Percentiles rank a stretch among this genome's conserved stretches.
Conservation (phyloP, 2,888 invertebrate species). For the Cephus sareptanus region DNA sequence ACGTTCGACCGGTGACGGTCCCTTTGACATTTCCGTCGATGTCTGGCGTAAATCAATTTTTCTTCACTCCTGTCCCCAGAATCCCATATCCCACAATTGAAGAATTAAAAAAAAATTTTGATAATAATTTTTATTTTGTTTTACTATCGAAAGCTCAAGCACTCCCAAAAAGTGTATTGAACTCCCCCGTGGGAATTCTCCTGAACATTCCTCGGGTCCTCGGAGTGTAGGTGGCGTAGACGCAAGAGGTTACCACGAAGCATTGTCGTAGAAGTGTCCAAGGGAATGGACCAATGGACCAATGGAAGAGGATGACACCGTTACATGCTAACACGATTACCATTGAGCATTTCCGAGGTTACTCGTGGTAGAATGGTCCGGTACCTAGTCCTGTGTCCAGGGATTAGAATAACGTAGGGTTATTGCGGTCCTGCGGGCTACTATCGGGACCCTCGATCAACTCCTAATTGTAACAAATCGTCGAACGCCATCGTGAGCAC, state of each 20-base stretch:
- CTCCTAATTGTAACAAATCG: constrained; percentile 54
- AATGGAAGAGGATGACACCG: constrained; percentile 39
- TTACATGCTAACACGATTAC: constrained; percentile 54
- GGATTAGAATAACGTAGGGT: constrained; percentile 47
- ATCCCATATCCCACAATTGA: background rate
- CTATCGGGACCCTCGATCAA: constrained; percentile 28
- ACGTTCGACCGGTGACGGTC: background rate
- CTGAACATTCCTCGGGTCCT: background rate
- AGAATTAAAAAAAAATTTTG: background rate
- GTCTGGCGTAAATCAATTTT: background rate
- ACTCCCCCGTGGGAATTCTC: constrained; percentile 5
- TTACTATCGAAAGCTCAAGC: background rate
- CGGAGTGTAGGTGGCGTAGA: background rate
- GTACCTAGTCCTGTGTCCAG: constrained; percentile 10
- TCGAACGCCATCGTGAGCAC: constrained; percentile 37
- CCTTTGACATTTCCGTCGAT: background rate
- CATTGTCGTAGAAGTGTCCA: background rate
- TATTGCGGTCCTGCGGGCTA: constrained; percentile 34
- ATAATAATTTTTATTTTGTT: background rate
- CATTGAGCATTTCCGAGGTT: constrained; percentile 37
- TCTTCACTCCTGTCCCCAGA: background rate
- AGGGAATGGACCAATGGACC: constrained; percentile 1
- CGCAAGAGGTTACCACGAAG: background rate
- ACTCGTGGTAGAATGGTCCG: constrained; percentile 23
- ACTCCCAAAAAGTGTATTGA: background rate